Conservation (phyloP, 2,888 invertebrate species). For the Marasmarcha lunaedactyla region DNA sequence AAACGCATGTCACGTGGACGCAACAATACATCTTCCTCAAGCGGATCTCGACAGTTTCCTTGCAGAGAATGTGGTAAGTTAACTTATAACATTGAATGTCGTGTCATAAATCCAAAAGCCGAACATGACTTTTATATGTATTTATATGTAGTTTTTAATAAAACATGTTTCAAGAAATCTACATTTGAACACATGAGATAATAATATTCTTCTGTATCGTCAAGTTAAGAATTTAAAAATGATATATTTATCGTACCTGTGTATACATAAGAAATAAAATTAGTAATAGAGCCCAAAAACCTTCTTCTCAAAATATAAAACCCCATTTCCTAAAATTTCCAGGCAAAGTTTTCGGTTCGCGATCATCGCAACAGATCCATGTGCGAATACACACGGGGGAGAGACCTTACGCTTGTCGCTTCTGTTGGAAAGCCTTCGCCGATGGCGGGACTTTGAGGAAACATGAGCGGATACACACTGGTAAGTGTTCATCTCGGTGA, state of each 20-base stretch:
- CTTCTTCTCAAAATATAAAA: no score
- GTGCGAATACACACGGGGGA: conserved; percentile 88
- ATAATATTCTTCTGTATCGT: no score
- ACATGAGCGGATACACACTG: conserved; percentile 88
- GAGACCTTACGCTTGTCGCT: conserved; percentile 85
- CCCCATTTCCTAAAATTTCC: no score
- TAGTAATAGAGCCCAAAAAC: no score
- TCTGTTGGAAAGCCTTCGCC: conserved; percentile 91
- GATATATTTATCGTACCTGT: no score
- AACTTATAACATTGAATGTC: neutral
- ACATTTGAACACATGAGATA: no score
- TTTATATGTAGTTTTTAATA: no score
- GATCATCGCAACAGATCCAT: conserved; percentile 88
- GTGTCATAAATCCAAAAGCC: neutral
- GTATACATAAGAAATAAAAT: no score
- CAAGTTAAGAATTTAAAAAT: no score
- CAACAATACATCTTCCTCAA: conserved; percentile 33
- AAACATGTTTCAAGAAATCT: no score
- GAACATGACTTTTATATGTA: no score
- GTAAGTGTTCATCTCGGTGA: conserved; percentile 25
- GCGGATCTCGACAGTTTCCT: conserved; percentile 74
- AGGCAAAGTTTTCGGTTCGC: conserved; percentile 85
- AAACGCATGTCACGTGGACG: conserved; percentile 41
- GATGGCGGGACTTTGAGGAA: conserved; percentile 88
- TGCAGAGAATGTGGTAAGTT: conserved; percentile 80